Evolutionary conservation across 2,888 invertebrate genomes (phyloP).

Genomic region (Mesochorus sp.): DNA sequence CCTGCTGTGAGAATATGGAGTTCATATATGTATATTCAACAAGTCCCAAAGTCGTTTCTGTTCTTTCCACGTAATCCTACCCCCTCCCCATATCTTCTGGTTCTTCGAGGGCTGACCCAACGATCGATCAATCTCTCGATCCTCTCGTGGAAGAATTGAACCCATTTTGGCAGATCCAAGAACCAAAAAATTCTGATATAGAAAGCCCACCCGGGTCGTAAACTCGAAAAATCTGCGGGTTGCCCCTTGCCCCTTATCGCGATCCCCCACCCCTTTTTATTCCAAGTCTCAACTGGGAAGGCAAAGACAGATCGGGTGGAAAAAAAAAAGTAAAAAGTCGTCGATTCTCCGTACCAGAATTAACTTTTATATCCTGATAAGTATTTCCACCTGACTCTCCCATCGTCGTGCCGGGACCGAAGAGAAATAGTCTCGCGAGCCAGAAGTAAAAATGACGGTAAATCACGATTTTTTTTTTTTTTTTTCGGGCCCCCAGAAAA

Average conservation of each 20-base stretch:
- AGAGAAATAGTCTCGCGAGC: slow-evolving; percentile 39
- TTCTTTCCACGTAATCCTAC: slow-evolving; percentile 61
- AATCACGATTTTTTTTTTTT: slow-evolving; percentile 55
- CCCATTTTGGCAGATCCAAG: slow-evolving; percentile 62
- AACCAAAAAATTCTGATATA: slow-evolving; percentile 3
- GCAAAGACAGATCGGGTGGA: not conserved
- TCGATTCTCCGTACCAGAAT: slow-evolving; percentile 14
- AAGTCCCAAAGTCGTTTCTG: not conserved
- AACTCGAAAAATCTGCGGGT: slow-evolving; percentile 63
- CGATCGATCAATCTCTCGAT: slow-evolving; percentile 66
- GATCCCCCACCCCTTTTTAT: not conserved
- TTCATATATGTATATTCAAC: slow-evolving; percentile 30
- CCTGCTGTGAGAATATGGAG: slow-evolving; percentile 63
- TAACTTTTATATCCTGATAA: slow-evolving; percentile 44
- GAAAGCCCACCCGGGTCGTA: slow-evolving; percentile 51
- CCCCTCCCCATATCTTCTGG: no score
- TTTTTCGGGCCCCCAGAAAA: not conserved
- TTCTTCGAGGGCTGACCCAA: slow-evolving; percentile 24
- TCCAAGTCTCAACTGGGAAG: slow-evolving; percentile 23
- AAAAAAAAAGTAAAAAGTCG: not conserved
- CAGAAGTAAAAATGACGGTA: slow-evolving; percentile 37
- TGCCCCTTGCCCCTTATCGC: not conserved
- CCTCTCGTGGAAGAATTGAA: slow-evolving; percentile 37
- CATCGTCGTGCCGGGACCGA: slow-evolving; percentile 7
- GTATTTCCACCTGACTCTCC: slow-evolving; percentile 29